Base-by-base conservation (phyloP, 2,113 vertebrate species). In the Dromaius novaehollandiae region DNA sequence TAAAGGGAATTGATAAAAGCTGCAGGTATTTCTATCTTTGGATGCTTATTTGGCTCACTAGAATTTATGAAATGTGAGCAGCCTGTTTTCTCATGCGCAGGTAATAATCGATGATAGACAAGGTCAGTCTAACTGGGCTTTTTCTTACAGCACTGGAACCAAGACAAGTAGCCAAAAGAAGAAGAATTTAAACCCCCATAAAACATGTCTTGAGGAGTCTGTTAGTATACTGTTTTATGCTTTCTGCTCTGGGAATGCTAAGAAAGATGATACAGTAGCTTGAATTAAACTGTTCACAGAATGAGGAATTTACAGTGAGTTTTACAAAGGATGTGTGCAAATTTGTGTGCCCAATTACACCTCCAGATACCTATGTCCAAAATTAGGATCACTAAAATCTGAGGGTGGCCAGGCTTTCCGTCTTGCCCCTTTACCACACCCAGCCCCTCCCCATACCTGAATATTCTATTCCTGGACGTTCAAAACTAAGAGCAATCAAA, bases 1-100 rank as follows among this genome's bases (percentile, higher is more conserved):
- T 7, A 3, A 17, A 32, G 40, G 24, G 22, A 65, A 25, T 3
- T 2, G 9, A 36, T 13, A 8, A 1, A 11, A 25, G 3, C 64
- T 69, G 80, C 26, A 40, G 80, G 2, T 12, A 4, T 7, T 61
- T n/a, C 44, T 76, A 15, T 22, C 66, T 28, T 30, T 4, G 46
- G 30, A 48, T 21, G 18, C 44, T 28, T 38, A 65, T 51, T 19
- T 36, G 58, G 60, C 46, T 66, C 55, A 65, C 5, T 1, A 24
- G 44, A 11, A 46, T 50, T 64, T 22, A 51, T 14, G 44, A 34
- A 40, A 48, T 3, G 9, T 0, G 3, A 70, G 17, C 69, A 48
- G 25, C 11, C 11, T 1, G 17, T 87, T 81, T 44, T 30, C 30
- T 55, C 50, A 18, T 3, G 32, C 28, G 2, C 21, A 64, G 58